These are phyloP conservation scores for Zonotrichia albicollis DNA, from an alignment of 2,797 vertebrate species.

Conservation along the genomic window DNA sequence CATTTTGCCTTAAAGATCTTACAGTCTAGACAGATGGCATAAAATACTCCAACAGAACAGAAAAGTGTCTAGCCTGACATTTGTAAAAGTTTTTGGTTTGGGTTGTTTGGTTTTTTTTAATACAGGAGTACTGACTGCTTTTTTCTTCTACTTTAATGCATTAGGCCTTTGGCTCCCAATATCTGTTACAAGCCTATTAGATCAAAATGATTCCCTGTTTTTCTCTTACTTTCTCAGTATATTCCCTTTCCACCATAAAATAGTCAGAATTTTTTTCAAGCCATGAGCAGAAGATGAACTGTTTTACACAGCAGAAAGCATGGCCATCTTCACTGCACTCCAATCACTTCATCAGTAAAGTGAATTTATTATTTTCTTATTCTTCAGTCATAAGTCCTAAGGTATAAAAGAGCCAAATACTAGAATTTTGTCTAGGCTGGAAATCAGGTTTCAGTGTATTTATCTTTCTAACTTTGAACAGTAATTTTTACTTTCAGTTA, in stretches of 20 bases:
- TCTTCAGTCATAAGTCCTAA: background rate
- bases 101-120: background rate
- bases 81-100: background rate
- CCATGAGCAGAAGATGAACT: background rate
- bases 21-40: constrained; percentile 14
- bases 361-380: background rate
- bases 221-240: background rate
- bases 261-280: background rate
- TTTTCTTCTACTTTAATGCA: background rate
- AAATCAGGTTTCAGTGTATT: background rate
- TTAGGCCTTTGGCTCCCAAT: background rate
- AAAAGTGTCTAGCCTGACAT: background rate
- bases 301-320: background rate
- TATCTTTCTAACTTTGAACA: background rate
- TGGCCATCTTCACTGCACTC: background rate
- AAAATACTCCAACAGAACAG: background rate
- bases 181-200: background rate
- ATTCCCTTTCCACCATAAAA: background rate
- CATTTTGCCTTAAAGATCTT: constrained; percentile 24
- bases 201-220: background rate
- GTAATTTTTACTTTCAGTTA: background rate
- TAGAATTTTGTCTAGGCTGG: background rate
- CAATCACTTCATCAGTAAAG: background rate
- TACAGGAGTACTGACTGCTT: background rate
- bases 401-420: background rate